phyloP scores from a whole-genome alignment of 2,888 invertebrate genomes.

The Desoria tigrina region DNA sequence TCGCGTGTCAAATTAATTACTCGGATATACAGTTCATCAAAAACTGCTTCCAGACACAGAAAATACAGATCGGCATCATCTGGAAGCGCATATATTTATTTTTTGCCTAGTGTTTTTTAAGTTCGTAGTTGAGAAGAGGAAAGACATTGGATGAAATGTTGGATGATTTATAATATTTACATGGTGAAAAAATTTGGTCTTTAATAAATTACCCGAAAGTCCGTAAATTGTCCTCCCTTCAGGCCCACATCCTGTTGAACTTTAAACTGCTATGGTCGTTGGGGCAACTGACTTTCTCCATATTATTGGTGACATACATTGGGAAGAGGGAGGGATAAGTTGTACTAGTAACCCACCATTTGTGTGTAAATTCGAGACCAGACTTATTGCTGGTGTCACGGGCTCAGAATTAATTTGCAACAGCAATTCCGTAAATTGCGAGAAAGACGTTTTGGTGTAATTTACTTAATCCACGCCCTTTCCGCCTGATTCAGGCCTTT shows the following conservation, averaged over 20 bases:
- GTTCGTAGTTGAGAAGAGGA: neutral
- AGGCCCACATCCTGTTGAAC: slow-evolving; percentile 5
- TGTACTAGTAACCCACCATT: neutral
- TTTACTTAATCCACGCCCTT: slow-evolving; percentile 3
- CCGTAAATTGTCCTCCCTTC: slow-evolving; percentile 5
- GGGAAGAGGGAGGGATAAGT: neutral
- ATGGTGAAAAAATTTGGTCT: neutral
- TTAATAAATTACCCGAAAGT: slow-evolving; percentile 18
- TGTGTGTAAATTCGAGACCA: neutral
- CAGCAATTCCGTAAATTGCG: slow-evolving; percentile 17
- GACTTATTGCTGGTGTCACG: slow-evolving; percentile 3
- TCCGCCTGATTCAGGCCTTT: neutral
- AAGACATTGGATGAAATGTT: neutral
- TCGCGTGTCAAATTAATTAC: slow-evolving; percentile 4
- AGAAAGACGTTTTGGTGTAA: neutral
- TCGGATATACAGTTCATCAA: neutral
- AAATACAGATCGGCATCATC: too few species aligned
- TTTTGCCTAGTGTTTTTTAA: too few species aligned
- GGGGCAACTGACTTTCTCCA: neutral
- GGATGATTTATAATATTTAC: slow-evolving; percentile 8
- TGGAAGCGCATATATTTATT: too few species aligned
- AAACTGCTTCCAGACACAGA: too few species aligned
- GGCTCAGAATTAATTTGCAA: slow-evolving; percentile 13
- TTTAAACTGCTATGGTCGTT: neutral
- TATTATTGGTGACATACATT: neutral